Percentiles rank a stretch among this genome's conserved stretches.
Evolutionary conservation across 2,797 vertebrate species (phyloP).

Genomic region (Hyperoplus lanceolatus): DNA sequence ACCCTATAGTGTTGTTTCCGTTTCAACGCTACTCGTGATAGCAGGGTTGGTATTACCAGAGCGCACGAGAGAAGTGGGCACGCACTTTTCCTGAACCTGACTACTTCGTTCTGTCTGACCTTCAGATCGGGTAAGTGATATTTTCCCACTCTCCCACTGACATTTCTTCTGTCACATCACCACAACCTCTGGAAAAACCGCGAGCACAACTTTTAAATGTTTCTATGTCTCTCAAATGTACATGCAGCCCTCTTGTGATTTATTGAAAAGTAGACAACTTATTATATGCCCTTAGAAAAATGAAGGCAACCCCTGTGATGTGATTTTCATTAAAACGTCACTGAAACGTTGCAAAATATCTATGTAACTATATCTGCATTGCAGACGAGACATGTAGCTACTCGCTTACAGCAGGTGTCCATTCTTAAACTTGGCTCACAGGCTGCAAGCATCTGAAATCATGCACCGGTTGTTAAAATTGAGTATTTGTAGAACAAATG

Average conservation of each 20-base stretch:
- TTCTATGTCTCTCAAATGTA: not conserved
- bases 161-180: conserved; percentile 1
- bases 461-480: not conserved
- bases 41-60: conserved; percentile 12
- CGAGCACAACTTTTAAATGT: not conserved
- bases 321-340: not conserved
- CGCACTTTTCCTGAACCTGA: conserved; percentile 72
- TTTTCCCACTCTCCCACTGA: conserved; percentile 47
- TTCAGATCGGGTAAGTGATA: conserved; percentile 87
- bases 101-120: conserved; percentile 83
- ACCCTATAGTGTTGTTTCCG: not conserved
- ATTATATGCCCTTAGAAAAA: not conserved
- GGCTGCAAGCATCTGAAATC: conserved; percentile 18
- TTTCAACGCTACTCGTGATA: not conserved
- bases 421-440: not conserved
- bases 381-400: not conserved
- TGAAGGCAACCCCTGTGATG: not conserved
- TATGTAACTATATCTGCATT: not conserved
- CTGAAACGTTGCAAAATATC: not conserved
- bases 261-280: not conserved
- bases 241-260: not conserved
- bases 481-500: not conserved
- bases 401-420: not conserved
- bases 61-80: conserved; percentile 50
- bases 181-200: not conserved